Conservation (phyloP, 92 coral and sea anemone genomes). For the Muricea muricata region DNA sequence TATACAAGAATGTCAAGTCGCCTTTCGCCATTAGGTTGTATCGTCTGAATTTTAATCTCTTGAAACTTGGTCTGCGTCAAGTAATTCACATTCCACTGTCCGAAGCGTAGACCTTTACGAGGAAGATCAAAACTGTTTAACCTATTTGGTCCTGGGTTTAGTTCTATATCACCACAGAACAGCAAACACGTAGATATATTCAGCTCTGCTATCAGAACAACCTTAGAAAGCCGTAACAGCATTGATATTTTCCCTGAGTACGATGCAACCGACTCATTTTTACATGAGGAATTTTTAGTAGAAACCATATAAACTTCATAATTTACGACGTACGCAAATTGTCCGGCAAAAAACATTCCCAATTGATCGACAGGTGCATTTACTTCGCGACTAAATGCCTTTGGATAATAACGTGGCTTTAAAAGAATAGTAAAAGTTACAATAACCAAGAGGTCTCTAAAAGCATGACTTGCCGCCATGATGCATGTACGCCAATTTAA, state of each 20-base stretch:
- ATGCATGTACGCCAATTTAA: no score
- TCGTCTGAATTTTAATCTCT: slow-evolving; percentile 26
- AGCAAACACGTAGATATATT: slow-evolving; percentile 34
- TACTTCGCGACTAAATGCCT: slow-evolving; percentile 21
- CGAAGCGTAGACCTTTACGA: not conserved
- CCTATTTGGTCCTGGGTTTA: slow-evolving; percentile 38
- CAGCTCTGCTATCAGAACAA: slow-evolving; percentile 38
- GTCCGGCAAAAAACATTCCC: slow-evolving; percentile 33
- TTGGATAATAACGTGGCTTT: slow-evolving; percentile 23
- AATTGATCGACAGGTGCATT: slow-evolving; percentile 7
- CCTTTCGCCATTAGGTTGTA: not conserved
- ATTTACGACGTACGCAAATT: slow-evolving; percentile 30
- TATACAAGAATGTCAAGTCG: slow-evolving; percentile 28
- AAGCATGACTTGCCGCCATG: slow-evolving; percentile 14
- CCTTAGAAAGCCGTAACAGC: slow-evolving; percentile 32
- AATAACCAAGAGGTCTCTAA: slow-evolving; percentile 23
- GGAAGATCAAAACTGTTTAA: not conserved
- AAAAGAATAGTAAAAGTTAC: slow-evolving; percentile 21
- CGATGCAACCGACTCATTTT: slow-evolving; percentile 28
- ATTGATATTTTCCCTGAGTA: slow-evolving; percentile 12
- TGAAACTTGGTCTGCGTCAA: slow-evolving; percentile 24
- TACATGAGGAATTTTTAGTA: slow-evolving; percentile 21
- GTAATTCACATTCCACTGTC: slow-evolving; percentile 35
- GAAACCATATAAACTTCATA: slow-evolving; percentile 26
- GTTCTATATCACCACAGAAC: slow-evolving; percentile 40